A percentile compares a stretch with the other conserved stretches of the same genome.
Evolutionary conservation across 2,797 vertebrate genomes (phyloP).

Genomic region (Trachurus trachurus): DNA sequence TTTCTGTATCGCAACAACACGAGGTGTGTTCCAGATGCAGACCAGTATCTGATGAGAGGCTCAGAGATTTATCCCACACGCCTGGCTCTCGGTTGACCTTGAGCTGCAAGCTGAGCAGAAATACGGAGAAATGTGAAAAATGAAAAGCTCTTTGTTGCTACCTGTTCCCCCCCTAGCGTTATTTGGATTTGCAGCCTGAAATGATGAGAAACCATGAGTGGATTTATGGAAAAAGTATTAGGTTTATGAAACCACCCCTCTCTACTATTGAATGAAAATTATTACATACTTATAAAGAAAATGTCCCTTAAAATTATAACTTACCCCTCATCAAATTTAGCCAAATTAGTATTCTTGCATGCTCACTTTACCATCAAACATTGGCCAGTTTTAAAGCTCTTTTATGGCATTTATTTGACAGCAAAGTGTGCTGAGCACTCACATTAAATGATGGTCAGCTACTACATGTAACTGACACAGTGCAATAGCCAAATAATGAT

Average conservation of each 20-base stretch:
- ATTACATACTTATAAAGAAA: conserved; percentile 30
- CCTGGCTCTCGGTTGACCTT: conserved; percentile 57
- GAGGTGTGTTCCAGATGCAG: conserved; percentile 63
- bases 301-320: conserved; percentile 2
- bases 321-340: conserved; percentile 40
- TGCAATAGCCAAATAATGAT: conserved; percentile 17
- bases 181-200: conserved; percentile 63
- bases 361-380: conserved; percentile 53
- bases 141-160: conserved; percentile 58
- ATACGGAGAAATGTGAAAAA: conserved; percentile 46
- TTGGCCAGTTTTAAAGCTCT: conserved; percentile 45
- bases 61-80: conserved; percentile 54
- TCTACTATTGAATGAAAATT: conserved; percentile 42
- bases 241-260: conserved; percentile 31
- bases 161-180: conserved; percentile 41
- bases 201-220: conserved; percentile 37
- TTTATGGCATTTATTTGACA: conserved; percentile 33
- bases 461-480: conserved; percentile 16
- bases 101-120: conserved; percentile 53
- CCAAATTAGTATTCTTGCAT: conserved; percentile 70
- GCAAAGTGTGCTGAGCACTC: conserved; percentile 32
- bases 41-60: conserved; percentile 58
- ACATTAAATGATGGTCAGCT: conserved; percentile 27
- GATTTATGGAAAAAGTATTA: conserved; percentile 40
- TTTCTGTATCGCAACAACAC: conserved; percentile 60